Base-by-base conservation (phyloP, 2,113 vertebrate species). In the Mustela lutreola region DNA sequence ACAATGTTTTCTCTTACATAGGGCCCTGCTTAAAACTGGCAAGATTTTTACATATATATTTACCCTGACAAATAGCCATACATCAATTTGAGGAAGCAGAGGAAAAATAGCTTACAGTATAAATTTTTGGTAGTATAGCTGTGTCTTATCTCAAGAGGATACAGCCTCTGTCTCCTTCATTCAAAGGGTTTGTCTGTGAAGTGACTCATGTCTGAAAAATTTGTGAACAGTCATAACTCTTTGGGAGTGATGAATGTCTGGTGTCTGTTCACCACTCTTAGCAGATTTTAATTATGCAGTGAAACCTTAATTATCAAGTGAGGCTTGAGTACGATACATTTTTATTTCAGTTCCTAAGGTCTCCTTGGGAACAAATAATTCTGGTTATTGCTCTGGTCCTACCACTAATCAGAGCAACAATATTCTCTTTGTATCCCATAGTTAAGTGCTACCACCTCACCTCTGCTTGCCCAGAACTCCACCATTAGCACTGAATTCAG, bases 121-220 rank as follows among this genome's bases (percentile, higher is more conserved):
- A 22, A 26, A 70, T 18, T 65, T 82, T 21, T 28, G 5, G n/a
- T 36, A 14, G 39, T 28, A 16, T 7, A 71, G 10, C 14, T 10
- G 7, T 18, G 6, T 63, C 53, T 33, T 80, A 39, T 22, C 16
- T 71, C 5, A 67, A 36, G 39, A 70, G 2, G 1, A 56, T 9
- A n/a, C 1, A 75, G 2, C 1, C 6, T 53, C 48, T 4, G 0
- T 73, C 2, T 14, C 7, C 2, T 45, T 56, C 15, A 65, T 65
- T 76, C 7, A 12, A 14, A 28, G 19, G 1, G 4, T 42, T 65
- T 62, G 16, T 31, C 58, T 62, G 28, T 71, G 45, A 33, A 70
- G 5, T 79, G 21, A 4, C 4, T 81, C 19, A 65, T 12, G 1
- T n/a, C 1, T 62, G 39, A 39, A 58, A 39, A 21, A 73, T 11